Conservation (phyloP, 2,888 invertebrate genomes). For the Allacma fusca region DNA sequence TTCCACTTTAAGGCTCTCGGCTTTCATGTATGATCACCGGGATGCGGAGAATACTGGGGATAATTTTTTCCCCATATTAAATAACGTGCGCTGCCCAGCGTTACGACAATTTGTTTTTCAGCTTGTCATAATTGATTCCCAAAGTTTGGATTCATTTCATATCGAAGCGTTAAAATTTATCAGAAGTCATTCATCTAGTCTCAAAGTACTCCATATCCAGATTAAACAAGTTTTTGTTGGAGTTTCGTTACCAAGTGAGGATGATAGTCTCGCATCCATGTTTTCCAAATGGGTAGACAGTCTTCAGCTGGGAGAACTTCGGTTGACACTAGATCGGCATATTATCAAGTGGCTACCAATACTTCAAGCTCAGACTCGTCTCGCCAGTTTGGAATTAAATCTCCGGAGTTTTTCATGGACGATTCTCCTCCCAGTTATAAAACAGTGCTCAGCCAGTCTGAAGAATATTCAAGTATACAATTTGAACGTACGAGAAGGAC, state of each 20-base stretch:
- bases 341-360: slow-evolving; percentile 28
- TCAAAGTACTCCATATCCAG: slow-evolving; percentile 33
- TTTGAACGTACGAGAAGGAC: slow-evolving; percentile 40
- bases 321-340: slow-evolving; percentile 39
- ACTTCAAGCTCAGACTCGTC: slow-evolving; percentile 12
- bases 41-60: slow-evolving; percentile 32
- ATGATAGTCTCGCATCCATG: not conserved
- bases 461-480: slow-evolving; percentile 39
- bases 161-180: slow-evolving; percentile 33
- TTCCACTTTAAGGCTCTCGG: slow-evolving; percentile 27
- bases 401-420: slow-evolving; percentile 43
- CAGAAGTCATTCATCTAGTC: slow-evolving; percentile 19
- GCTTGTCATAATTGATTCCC: slow-evolving; percentile 40
- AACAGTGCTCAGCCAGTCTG: slow-evolving; percentile 34
- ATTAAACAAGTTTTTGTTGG: slow-evolving; percentile 42
- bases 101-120: slow-evolving; percentile 36
- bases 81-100: slow-evolving; percentile 22
- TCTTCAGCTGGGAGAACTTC: slow-evolving; percentile 27
- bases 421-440: slow-evolving; percentile 37
- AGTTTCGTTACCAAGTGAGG: not conserved
- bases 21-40: slow-evolving; percentile 41
- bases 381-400: slow-evolving; percentile 42
- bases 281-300: slow-evolving; percentile 11
- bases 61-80: slow-evolving; percentile 35
- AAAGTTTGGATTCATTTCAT: slow-evolving; percentile 37